Conservation (phyloP, 2,888 invertebrate genomes). For the Penaeus monodon region DNA sequence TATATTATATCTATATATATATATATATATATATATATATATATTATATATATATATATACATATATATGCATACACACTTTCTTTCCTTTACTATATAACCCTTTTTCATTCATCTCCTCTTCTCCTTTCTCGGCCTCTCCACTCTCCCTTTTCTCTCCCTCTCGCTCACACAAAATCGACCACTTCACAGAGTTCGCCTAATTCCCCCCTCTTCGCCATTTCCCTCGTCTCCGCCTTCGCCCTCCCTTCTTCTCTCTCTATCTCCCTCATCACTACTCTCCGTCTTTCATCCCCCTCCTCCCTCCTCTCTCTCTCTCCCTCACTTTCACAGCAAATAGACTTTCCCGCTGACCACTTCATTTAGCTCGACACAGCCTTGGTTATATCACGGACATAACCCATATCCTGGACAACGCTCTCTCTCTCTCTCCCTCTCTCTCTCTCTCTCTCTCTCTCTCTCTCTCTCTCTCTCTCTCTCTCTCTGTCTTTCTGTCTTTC, state of each 20-base stretch:
- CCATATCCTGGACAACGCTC: not conserved
- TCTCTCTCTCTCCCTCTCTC: not conserved
- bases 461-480: too few relatives aligned
- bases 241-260: not conserved
- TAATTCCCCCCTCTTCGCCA: not conserved
- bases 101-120: not conserved
- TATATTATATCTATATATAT: too few relatives aligned
- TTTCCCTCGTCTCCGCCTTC: not conserved
- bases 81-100: not conserved
- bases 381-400: not conserved
- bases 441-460: not conserved
- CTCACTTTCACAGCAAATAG: constrained; percentile 5
- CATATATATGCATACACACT: not conserved
- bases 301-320: not conserved
- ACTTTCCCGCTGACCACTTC: not conserved
- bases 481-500: too few relatives aligned
- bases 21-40: too few relatives aligned
- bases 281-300: not conserved
- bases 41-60: too few relatives aligned
- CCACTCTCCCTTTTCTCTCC: not conserved
- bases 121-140: not conserved
- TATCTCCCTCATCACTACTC: not conserved
- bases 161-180: not conserved
- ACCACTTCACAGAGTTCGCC: not conserved
- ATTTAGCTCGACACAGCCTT: not conserved